Base-by-base conservation (phyloP, 2,888 invertebrate species). In the Drosophila mulleri region DNA sequence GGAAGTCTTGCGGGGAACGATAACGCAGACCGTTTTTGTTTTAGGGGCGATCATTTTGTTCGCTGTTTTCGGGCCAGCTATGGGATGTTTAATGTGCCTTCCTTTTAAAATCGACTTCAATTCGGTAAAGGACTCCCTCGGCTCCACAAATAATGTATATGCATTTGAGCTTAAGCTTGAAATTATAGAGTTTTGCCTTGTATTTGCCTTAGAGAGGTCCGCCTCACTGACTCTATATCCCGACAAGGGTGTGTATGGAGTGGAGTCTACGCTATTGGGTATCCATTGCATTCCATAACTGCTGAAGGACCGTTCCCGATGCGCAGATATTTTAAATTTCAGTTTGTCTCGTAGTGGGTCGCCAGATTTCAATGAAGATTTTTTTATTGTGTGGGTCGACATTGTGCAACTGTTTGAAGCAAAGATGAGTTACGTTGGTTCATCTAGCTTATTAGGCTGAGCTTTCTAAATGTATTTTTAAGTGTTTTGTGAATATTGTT, bases 301-400 rank as follows among this genome's bases (percentile, higher is more conserved):
- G 23, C 3, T 16, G 23, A 47, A 23, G 7, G 14, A 0, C 8
- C 0, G 1, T 2, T 8, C 14, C 16, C 1, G 2, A 1, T 16
- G 1, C 20, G 6, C 4, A 1, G 2, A 0, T 26, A 7, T 3
- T 8, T 26, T 23, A 16, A 47, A 26, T 47, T 14, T 29, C 7
- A 23, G 20, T 45, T 12, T 14, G 14, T 2, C 4, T 20, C 20
- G 5, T 9, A 8, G 1, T 8, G 7, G 29, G 7, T 6, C 5
- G 8, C 29, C 45, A 23, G 23, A 23, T 6, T 23, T 6, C 14
- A 45, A 1, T 23, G 44, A 23, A 20, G 14, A 23, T 16, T 45
- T 23, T 23, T 1, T 26, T 47, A 0, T 9, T 16, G 47, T 2
- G 2, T 2, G 0, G n/a, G 1, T 3, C 4, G 47, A 16, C 47